Evolutionary conservation across 2,797 vertebrate species (phyloP), one percentile per base, ranked within the genome.

Genomic region (Siniperca undulata): DNA sequence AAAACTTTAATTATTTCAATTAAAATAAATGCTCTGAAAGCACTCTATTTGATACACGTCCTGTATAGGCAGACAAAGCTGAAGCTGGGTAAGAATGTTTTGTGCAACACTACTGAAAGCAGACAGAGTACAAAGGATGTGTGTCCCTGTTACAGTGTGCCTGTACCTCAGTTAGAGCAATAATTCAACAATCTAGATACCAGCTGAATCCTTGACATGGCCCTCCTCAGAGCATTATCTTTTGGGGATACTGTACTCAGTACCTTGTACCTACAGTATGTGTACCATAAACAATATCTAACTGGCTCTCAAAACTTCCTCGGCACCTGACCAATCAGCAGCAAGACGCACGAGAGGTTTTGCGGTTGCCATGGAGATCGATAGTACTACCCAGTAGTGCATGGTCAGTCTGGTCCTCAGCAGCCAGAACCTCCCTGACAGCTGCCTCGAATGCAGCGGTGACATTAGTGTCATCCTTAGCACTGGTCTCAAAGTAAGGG

Each of bases 381-480:
- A 99, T 96, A 62, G 97, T 97, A 90, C 97, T 97, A 92, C 97
- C 95, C 86, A 99, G 93, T 86, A 98, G 93, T 52, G 97, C 94
- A 65, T 98, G 98, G 92, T 98, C 98, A 40, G 97, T 94, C 83
- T 97, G 97, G 88, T 99, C 98, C 90, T 99, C 98, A 27, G 97
- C 94, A 0, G 97, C 97, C 84, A 99, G 93, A 46, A 98, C 98
- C 91, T 97, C 98, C 27, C 97, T 94, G 84, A 99, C 98, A 0
- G 98, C 98, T n/a, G 98, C 97, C 93, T 99, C 98, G 66, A 99
- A 99, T 24, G 98, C 98, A 82, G 97, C 95, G 0, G 97, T 97
- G 80, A 99, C 98, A 38, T 99, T 99, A 72, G 97, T 99, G 94
- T 99, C 98, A 80, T 99, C 98, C 95, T 99, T 99, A 86, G 98